Percentiles rank a stretch among this genome's conserved stretches.
Evolutionary conservation across 1,140 invertebrate genomes (phyloP).

Genomic region (Akabosia matsudoensis): DNA sequence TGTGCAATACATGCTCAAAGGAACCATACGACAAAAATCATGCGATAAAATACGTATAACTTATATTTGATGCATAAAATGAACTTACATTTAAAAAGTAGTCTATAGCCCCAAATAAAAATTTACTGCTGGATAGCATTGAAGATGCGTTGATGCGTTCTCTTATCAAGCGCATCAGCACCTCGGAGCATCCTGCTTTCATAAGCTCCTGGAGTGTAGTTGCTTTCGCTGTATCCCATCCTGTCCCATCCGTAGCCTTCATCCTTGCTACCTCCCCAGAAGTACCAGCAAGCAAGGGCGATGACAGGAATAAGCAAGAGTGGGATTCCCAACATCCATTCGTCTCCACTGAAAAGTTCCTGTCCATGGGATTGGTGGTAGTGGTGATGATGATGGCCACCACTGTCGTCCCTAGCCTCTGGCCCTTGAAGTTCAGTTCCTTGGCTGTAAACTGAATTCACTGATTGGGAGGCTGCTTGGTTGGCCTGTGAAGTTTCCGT

Average conservation of each 20-base stretch:
- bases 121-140: slow-evolving; percentile 36
- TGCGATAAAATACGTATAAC: neutral
- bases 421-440: slow-evolving; percentile 12
- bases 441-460: neutral
- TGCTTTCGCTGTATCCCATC: slow-evolving; percentile 31
- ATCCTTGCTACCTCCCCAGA: slow-evolving; percentile 36
- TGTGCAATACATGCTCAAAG: too few relatives aligned
- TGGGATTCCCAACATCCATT: slow-evolving; percentile 32
- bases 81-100: neutral
- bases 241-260: slow-evolving; percentile 36
- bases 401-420: slow-evolving; percentile 8
- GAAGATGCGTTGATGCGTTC: slow-evolving; percentile 37
- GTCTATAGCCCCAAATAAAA: neutral
- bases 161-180: slow-evolving; percentile 33
- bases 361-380: slow-evolving; percentile 32
- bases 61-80: neutral
- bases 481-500: neutral
- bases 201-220: slow-evolving; percentile 26
- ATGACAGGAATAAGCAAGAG: slow-evolving; percentile 31
- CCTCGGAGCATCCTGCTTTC: slow-evolving; percentile 16
- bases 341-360: slow-evolving; percentile 35
- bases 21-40: too few relatives aligned
- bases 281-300: slow-evolving; percentile 36
- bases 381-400: neutral
- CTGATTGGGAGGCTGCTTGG: neutral